Conservation (phyloP, 2,888 invertebrate genomes). For the Galerucella pusilla region DNA sequence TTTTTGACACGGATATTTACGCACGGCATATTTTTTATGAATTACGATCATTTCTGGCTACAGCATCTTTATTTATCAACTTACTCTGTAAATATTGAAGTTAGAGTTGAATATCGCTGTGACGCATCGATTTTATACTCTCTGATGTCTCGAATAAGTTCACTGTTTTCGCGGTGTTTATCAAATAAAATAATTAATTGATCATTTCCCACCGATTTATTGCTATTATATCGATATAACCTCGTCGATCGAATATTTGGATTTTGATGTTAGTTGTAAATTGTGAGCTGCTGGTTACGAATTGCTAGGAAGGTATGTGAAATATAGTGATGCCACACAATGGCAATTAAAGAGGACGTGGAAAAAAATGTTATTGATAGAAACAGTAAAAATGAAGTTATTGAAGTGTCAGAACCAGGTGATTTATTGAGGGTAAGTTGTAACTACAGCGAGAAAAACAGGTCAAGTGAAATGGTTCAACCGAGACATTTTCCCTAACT, state of each 20-base stretch:
- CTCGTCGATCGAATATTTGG: slow-evolving; percentile 24
- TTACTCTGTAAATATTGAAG: slow-evolving; percentile 10
- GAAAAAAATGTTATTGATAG: background rate
- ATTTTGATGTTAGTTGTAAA: slow-evolving; percentile 28
- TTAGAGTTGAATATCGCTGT: background rate
- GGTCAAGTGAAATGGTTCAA: background rate
- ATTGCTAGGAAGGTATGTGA: slow-evolving; percentile 9
- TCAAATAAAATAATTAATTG: slow-evolving; percentile 37
- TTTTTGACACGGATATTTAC: slow-evolving; percentile 1
- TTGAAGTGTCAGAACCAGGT: background rate
- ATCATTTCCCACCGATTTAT: slow-evolving; percentile 44
- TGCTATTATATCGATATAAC: slow-evolving; percentile 36
- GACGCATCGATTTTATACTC: slow-evolving; percentile 7
- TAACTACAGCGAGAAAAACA: too few relatives aligned
- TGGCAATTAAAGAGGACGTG: slow-evolving; percentile 1
- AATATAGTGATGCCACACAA: background rate
- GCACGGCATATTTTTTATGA: background rate
- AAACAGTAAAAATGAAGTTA: background rate
- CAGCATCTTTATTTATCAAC: background rate
- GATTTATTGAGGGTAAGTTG: slow-evolving; percentile 6
- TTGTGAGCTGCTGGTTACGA: slow-evolving; percentile 14
- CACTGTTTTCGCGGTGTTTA: slow-evolving; percentile 24
- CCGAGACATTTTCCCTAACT: too few relatives aligned
- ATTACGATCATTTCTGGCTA: background rate
- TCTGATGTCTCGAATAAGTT: background rate